phyloP scores from a whole-genome alignment of 2,113 vertebrate genomes.

The Cyphotilapia sp. region DNA sequence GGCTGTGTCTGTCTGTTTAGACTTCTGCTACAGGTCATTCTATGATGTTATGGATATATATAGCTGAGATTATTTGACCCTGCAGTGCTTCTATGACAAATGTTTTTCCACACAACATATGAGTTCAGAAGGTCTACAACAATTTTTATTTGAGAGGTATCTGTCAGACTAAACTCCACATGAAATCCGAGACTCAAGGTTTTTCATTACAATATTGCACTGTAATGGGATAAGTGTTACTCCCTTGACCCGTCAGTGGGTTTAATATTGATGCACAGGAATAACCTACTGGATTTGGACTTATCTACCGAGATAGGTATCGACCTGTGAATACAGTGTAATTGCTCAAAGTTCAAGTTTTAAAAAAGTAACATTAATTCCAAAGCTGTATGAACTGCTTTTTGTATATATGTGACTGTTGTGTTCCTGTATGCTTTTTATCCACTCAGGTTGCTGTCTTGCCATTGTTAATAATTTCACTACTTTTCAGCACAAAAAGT shows the following conservation, averaged over 20 bases:
- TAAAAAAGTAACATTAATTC: background rate
- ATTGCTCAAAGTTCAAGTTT: background rate
- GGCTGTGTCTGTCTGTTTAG: background rate
- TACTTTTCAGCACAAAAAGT: background rate
- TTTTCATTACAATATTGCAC: background rate
- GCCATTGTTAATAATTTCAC: background rate
- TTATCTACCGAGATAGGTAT: background rate
- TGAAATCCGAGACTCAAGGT: background rate
- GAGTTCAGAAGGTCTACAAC: background rate
- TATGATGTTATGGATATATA: background rate
- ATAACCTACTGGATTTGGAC: background rate
- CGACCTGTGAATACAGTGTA: background rate
- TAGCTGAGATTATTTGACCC: background rate
- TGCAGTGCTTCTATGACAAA: background rate
- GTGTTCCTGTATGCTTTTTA: background rate
- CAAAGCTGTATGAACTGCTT: fast-evolving
- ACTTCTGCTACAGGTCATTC: background rate
- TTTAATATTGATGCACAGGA: background rate
- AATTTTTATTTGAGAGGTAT: background rate
- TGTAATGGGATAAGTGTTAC: background rate
- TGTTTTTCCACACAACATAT: background rate
- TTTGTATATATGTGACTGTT: background rate
- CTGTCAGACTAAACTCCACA: background rate
- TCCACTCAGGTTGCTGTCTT: background rate
- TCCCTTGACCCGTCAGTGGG: background rate